phyloP scores from a whole-genome alignment of 2,888 invertebrate genomes.

The Agapostemon virescens region DNA sequence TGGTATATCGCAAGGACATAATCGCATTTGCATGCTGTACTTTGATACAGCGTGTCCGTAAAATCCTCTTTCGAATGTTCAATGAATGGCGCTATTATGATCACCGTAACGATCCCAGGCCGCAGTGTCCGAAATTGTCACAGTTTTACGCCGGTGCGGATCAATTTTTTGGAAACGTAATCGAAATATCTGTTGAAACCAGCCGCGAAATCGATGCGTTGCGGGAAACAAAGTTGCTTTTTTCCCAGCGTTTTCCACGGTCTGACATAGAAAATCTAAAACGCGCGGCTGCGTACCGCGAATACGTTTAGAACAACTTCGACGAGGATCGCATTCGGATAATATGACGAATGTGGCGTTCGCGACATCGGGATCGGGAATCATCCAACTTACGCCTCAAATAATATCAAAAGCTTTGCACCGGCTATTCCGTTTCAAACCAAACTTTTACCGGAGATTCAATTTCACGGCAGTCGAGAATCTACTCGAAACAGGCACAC shows the following conservation, averaged over 20 bases:
- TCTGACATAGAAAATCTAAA: not conserved
- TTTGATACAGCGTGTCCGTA: constrained; percentile 60
- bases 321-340: constrained; percentile 21
- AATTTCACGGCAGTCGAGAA: constrained; percentile 53
- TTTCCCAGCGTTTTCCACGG: not conserved
- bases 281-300: not conserved
- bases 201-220: constrained; percentile 3
- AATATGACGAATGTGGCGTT: constrained; percentile 29
- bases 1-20: constrained; percentile 59
- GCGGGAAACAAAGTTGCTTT: not conserved
- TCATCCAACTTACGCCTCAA: constrained; percentile 46
- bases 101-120: constrained; percentile 22
- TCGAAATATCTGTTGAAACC: not conserved
- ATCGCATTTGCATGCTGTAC: constrained; percentile 68
- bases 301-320: constrained; percentile 37
- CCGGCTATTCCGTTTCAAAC: constrained; percentile 42
- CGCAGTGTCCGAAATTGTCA: constrained; percentile 38
- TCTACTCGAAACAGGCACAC: constrained; percentile 45
- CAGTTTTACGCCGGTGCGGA: constrained; percentile 33
- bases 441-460: constrained; percentile 57
- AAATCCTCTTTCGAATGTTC: constrained; percentile 61
- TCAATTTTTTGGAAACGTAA: constrained; percentile 27
- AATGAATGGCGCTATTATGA: constrained; percentile 54
- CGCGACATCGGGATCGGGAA: constrained; percentile 38
- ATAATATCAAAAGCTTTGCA: constrained; percentile 46